Base-by-base conservation (phyloP, 2,888 invertebrate species). In the Catocala sponsa region DNA sequence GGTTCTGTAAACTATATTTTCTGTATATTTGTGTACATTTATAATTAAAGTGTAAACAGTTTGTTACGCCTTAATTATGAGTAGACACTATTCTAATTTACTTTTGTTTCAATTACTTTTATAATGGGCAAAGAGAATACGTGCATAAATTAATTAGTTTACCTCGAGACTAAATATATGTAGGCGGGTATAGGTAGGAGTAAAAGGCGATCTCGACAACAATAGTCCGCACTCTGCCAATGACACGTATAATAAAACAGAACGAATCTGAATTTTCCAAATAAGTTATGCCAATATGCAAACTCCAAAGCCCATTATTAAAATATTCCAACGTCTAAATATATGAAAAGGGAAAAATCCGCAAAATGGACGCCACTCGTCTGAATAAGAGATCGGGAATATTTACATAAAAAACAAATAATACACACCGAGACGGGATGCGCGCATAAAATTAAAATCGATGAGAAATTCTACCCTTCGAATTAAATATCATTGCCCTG, bases 331-430 rank as follows among this genome's bases (percentile, higher is more conserved):
- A 84, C 84, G 84, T 87, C 85, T 86, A 88, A 90, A 89, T 85
- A 84, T 85, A 80, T 81, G 79, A 85, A 90, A 88, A 87, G 82
- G 81, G 76, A 85, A 89, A 87, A 89, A 78, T 71, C 83, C 84
- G 79, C 85, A 88, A 87, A 89, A 88, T 85, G 90, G 86, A 86
- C 86, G 90, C 85, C 87, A 85, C 89, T 87, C 91, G 87, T 85
- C 88, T 86, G 88, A 88, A 87, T 86, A 91, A 91, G 90, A 91
- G 90, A 88, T 90, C 85, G 84, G 79, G 81, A 84, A 85, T 91
- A 94, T 94, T 94, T 92, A 93, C 94, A 94, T 94, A 94, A 93
- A 94, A 94, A 94, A 90, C 91, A 92, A 92, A 94, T 94, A 93
- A 91, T 85, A 85, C 89, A 87, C 82, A 80, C 84, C 78, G 92